Evolutionary conservation across 2,888 invertebrate genomes (phyloP).

Genomic region (Aleiodes leptofemur): DNA sequence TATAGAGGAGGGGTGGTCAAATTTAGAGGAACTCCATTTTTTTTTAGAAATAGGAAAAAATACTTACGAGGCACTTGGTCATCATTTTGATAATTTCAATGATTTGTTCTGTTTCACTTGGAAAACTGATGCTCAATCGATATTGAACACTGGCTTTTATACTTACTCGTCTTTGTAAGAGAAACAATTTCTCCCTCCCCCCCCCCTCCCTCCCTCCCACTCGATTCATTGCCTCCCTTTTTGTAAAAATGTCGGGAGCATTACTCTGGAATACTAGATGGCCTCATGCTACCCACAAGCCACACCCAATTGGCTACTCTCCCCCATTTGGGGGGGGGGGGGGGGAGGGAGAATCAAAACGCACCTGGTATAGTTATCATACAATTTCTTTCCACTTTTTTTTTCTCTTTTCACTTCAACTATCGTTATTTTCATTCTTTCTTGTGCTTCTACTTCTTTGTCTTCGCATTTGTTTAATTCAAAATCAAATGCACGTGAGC

Average conservation of each 20-base stretch:
- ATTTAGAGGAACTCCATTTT: too few relatives aligned
- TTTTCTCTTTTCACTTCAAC: slow-evolving; percentile 26
- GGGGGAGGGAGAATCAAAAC: slow-evolving; percentile 49
- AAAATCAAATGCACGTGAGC: slow-evolving; percentile 38
- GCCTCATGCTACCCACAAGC: slow-evolving; percentile 54
- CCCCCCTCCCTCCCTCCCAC: not conserved
- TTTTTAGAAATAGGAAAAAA: not conserved
- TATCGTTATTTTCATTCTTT: slow-evolving; percentile 23
- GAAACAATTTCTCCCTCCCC: not conserved
- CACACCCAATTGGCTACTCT: slow-evolving; percentile 58
- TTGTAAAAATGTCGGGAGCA: slow-evolving; percentile 4
- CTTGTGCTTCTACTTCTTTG: not conserved
- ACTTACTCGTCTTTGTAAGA: slow-evolving; percentile 46
- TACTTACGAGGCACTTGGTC: slow-evolving; percentile 70
- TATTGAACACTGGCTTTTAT: slow-evolving; percentile 63
- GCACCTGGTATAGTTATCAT: slow-evolving; percentile 29
- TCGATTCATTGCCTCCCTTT: slow-evolving; percentile 4
- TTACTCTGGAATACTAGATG: slow-evolving; percentile 60
- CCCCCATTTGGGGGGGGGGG: slow-evolving; percentile 38
- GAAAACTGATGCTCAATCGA: slow-evolving; percentile 63
- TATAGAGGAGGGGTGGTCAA: too few relatives aligned
- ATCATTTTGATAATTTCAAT: slow-evolving; percentile 64
- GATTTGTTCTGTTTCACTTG: slow-evolving; percentile 58
- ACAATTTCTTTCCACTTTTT: slow-evolving; percentile 41
- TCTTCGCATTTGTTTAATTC: slow-evolving; percentile 21